A percentile compares a stretch with the other conserved stretches of the same genome.
phyloP scores from a whole-genome alignment of 2,888 invertebrate genomes.

The Watsonalla cultraria region DNA sequence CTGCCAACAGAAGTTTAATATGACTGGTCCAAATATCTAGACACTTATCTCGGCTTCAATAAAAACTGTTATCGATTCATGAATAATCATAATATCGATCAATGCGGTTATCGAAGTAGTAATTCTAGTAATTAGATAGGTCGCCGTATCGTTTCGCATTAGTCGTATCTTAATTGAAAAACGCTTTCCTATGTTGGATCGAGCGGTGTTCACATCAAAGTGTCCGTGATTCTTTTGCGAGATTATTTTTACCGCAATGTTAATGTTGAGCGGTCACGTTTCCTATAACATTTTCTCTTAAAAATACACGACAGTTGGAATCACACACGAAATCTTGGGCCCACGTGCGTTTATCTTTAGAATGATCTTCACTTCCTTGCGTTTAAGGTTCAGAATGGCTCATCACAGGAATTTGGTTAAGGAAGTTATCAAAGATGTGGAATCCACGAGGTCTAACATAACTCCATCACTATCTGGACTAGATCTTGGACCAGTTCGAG shows the following conservation, averaged over 20 bases:
- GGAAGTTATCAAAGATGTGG: conserved; percentile 22
- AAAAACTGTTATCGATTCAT: conserved; percentile 12
- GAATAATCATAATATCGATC: conserved; percentile 17
- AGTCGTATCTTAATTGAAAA: conserved; percentile 17
- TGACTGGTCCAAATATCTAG: background rate
- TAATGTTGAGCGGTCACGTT: conserved; percentile 25
- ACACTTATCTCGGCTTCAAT: conserved; percentile 7
- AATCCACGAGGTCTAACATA: conserved; percentile 24
- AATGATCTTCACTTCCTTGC: conserved; percentile 13
- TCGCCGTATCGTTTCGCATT: conserved; percentile 14
- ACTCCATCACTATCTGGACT: conserved; percentile 31
- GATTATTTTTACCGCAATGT: conserved; percentile 4
- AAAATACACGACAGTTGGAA: conserved; percentile 26
- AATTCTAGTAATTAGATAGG: conserved; percentile 14
- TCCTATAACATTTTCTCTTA: conserved; percentile 24
- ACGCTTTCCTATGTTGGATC: conserved; percentile 6
- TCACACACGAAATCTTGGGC: conserved; percentile 21
- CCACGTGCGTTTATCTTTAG: conserved; percentile 12
- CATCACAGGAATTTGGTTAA: conserved; percentile 4
- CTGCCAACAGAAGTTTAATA: background rate
- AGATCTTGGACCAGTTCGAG: conserved; percentile 31
- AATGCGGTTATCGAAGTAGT: conserved; percentile 14
- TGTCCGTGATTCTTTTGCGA: background rate
- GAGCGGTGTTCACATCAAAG: background rate
- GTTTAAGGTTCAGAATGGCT: conserved; percentile 8